A percentile compares a stretch with the other conserved stretches of the same genome.
Conservation (phyloP, 2,888 invertebrate genomes). For the Rosalia funebris region DNA sequence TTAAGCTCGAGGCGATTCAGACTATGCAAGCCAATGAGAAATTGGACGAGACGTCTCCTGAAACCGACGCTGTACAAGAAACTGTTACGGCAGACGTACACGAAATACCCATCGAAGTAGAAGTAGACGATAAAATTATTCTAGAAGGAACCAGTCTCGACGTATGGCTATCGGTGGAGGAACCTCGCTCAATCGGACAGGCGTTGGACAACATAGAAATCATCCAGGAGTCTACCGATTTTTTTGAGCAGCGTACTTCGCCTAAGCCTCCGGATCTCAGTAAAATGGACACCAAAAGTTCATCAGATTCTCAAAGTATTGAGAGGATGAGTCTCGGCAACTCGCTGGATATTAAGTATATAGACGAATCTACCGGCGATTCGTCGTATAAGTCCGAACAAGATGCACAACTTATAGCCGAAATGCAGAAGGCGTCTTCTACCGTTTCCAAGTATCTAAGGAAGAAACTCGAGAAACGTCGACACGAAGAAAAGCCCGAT, state of each 20-base stretch:
- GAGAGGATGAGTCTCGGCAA: conserved; percentile 61
- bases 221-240: conserved; percentile 60
- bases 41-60: conserved; percentile 57
- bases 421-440: conserved; percentile 59
- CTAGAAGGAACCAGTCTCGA: conserved; percentile 64
- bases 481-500: conserved; percentile 60
- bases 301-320: conserved; percentile 61
- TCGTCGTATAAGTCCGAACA: conserved; percentile 62
- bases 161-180: conserved; percentile 63
- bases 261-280: conserved; percentile 61
- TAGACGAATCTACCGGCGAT: conserved; percentile 62
- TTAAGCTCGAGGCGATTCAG: conserved; percentile 55
- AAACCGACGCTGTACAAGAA: conserved; percentile 49
- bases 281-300: conserved; percentile 60
- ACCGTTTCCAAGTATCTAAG: conserved; percentile 58
- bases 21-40: conserved; percentile 45
- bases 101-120: conserved; percentile 44
- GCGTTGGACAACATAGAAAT: conserved; percentile 58
- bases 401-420: conserved; percentile 59
- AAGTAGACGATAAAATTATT: conserved; percentile 55
- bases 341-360: conserved; percentile 62
- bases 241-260: conserved; percentile 61
- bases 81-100: conserved; percentile 51
- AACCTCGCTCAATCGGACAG: conserved; percentile 59
- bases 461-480: conserved; percentile 58